Base-by-base conservation (phyloP, 2,113 vertebrate genomes). In the Riparia riparia region DNA sequence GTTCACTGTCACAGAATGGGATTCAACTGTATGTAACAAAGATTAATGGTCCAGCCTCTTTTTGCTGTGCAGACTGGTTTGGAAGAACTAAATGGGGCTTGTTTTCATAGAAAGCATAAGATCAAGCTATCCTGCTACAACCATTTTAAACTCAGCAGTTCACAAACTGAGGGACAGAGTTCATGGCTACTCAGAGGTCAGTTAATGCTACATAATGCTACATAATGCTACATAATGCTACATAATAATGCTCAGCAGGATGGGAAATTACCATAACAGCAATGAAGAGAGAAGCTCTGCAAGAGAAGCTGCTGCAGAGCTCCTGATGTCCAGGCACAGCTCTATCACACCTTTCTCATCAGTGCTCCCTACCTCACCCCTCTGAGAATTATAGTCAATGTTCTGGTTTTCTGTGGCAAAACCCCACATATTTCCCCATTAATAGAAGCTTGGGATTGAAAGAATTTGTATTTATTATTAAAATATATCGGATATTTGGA, bases 341-440 rank as follows among this genome's bases (percentile, higher is more conserved):
- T 13, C 31, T 0, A 0, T 5, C 34, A 69, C 31, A 60, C 14
- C 8, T 72, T 76, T 47, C 26, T 51, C 24, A 24, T 39, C n/a
- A 28, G 5, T 17, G 12, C 2, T 82, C 12, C 4, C 6, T 31
- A 12, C 10, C 15, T 51, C 5, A 28, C 2, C 3, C 5, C 6
- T 42, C 14, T 13, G 26, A 61, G 22, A 65, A 3, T 58, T 53
- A 34, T 1, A 17, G 10, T 8, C 0, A 0, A 5, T 42, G 20
- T 25, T 26, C 26, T 37, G 22, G 15, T 63, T 76, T 93, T 64
- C 39, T 44, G 17, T 32, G 61, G 32, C 25, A 74, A 78, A 82
- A 24, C 1, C 0, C 11, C 11, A 6, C 24, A 6, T 41, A 12
- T 13, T 44, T 12, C 66, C 13, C 66, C 18, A 24, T 0, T 83